These are phyloP conservation scores for Larimichthys polyactis DNA, from an alignment of 2,113 vertebrate genomes.

Conservation along the genomic window DNA sequence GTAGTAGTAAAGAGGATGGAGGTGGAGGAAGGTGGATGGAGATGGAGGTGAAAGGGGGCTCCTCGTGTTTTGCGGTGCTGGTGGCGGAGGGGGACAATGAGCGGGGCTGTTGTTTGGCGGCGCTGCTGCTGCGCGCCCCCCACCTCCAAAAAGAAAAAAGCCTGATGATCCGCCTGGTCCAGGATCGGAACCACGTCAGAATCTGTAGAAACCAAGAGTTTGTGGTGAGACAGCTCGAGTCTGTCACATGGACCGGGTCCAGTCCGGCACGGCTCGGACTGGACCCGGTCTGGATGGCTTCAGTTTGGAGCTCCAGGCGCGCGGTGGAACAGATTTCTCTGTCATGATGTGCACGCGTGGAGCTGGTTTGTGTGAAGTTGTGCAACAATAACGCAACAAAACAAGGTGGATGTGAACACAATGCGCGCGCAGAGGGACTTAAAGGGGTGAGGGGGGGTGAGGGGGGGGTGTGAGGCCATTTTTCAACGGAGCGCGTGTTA, in stretches of 20 bases:
- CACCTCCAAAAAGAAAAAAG: neutral
- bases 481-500: constrained; percentile 46
- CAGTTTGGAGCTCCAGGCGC: neutral
- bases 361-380: constrained; percentile 15
- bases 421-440: constrained; percentile 36
- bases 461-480: constrained; percentile 4
- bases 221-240: too few species aligned
- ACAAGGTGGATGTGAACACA: neutral
- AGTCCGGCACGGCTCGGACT: neutral
- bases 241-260: constrained; percentile 5
- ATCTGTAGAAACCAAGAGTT: too few species aligned
- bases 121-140: constrained; percentile 17
- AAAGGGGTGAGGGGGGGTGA: neutral
- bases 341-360: neutral
- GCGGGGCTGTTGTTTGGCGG: constrained; percentile 46
- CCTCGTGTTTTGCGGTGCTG: neutral
- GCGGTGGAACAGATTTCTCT: neutral
- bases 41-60: neutral
- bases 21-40: neutral
- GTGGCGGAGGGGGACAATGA: constrained; percentile 59
- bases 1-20: neutral
- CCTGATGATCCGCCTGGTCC: too few species aligned
- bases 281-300: neutral
- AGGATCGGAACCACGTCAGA: neutral
- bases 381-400: constrained; percentile 30